A percentile compares a stretch with the other conserved stretches of the same genome.
Conservation (phyloP, 2,113 vertebrate genomes). For the Tiliqua scincoides region DNA sequence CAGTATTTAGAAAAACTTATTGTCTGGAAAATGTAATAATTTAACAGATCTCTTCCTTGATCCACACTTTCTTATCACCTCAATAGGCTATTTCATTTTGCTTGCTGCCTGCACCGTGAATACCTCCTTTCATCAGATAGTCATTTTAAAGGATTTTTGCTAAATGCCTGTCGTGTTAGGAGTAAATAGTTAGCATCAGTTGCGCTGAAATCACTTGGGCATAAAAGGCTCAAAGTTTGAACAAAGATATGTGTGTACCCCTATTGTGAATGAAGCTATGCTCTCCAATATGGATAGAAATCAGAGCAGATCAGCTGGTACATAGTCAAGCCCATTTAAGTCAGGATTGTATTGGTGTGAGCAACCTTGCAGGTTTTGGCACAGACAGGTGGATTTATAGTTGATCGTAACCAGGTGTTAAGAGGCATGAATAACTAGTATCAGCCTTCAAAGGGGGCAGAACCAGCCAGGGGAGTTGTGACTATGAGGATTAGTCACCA, state of each 20-base stretch:
- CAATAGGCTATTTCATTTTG: slow-evolving; percentile 42
- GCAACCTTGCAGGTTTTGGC: too few species aligned
- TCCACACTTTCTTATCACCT: slow-evolving; percentile 23
- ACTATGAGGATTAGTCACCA: too few species aligned
- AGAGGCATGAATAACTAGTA: too few species aligned
- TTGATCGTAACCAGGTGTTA: too few species aligned
- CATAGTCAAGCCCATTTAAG: not conserved
- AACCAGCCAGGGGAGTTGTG: too few species aligned
- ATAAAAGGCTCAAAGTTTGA: not conserved
- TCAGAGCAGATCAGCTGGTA: not conserved
- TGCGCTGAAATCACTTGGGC: slow-evolving; percentile 43
- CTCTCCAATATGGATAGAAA: not conserved
- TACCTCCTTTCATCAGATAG: slow-evolving; percentile 47
- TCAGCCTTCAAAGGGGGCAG: too few species aligned
- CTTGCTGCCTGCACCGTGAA: slow-evolving; percentile 30
- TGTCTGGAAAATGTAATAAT: slow-evolving; percentile 45
- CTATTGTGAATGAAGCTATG: not conserved
- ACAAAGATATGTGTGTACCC: not conserved
- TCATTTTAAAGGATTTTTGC: slow-evolving; percentile 28
- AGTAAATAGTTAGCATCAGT: slow-evolving; percentile 39
- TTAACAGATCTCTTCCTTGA: slow-evolving; percentile 39
- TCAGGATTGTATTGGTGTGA: not conserved
- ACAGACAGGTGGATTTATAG: too few species aligned
- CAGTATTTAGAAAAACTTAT: slow-evolving; percentile 32
- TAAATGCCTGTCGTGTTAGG: slow-evolving; percentile 37